Evolutionary conservation across 1,140 invertebrate species (phyloP), one percentile per base, ranked within the genome.

Genomic region (Lepidurus arcticus): DNA sequence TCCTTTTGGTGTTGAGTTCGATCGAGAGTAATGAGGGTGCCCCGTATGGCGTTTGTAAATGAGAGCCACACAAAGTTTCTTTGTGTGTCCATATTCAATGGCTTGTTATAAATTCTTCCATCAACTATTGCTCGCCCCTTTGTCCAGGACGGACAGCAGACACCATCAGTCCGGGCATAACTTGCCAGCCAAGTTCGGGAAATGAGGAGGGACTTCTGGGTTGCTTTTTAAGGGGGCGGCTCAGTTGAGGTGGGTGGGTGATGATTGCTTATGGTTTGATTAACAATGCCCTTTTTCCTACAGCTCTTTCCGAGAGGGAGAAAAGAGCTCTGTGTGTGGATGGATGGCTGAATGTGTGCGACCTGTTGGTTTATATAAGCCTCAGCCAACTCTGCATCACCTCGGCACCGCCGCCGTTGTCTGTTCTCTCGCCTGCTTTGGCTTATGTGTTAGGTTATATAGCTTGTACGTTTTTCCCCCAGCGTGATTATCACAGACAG

Each of bases 11-110:
- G 53, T 65, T 1, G 53, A 16, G 6, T 65, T 65, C 53, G 53
- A 65, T 65, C 53, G 53, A 65, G 53, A 65, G 53, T 65, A 65
- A 65, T 65, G 53, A 65, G 53, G 53, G 53, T 65, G 53, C 53
- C 53, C 53, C 53, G 53, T 65, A 65, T 65, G 53, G 53, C 13
- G 53, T 65, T 65, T 65, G 53, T 65, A 65, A 65, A 65, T 65
- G 2, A 65, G 53, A 13, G 53, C 53, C 53, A 5, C 53, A 21
- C 53, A 21, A 65, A 13, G 53, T 65, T 65, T 16, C 53, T 65
- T 65, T 13, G 21, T 21, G n/a, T 65, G 53, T 65, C 53, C 21
- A 21, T 16, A 16, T 11, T 47, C 45, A 16, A 16, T 7, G 45
- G 45, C 16, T 9, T 47, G 53, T 65, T 65, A 65, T 65, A 65